A percentile compares a stretch with the other conserved stretches of the same genome.
These are phyloP conservation scores for Callithrix jacchus DNA, from an alignment of 2,113 vertebrate species.

Conservation along the genomic window DNA sequence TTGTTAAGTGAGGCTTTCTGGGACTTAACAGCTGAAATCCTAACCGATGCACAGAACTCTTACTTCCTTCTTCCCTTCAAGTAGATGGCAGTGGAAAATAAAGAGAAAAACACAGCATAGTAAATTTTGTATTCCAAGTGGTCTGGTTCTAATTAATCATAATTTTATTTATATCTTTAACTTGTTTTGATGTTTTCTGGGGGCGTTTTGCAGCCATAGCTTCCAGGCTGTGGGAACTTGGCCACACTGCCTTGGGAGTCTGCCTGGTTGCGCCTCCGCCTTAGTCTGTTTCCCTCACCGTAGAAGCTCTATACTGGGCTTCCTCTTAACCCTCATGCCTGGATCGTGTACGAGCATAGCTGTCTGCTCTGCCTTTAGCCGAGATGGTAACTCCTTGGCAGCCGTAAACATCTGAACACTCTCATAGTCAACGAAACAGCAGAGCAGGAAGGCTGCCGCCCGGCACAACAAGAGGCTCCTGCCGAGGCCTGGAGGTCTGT, in stretches of 20 bases:
- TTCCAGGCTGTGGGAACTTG: too few relatives aligned
- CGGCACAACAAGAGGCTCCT: accelerated
- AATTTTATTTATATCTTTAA: not conserved
- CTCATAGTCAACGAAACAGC: not conserved
- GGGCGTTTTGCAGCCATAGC: accelerated
- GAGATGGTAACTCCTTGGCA: accelerated
- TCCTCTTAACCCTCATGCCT: accelerated
- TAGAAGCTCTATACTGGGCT: accelerated
- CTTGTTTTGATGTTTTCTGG: not conserved
- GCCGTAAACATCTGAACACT: accelerated
- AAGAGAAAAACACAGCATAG: not conserved
- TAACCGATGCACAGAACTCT: not conserved
- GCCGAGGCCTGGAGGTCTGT: accelerated
- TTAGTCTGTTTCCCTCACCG: not conserved
- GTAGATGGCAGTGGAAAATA: not conserved
- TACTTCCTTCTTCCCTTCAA: not conserved
- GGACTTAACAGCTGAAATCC: not conserved
- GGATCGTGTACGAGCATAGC: accelerated
- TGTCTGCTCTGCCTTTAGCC: not conserved
- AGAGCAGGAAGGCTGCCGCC: accelerated
- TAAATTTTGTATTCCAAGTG: not conserved
- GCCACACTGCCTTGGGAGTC: accelerated
- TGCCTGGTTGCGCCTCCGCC: not conserved
- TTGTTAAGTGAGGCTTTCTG: not conserved
- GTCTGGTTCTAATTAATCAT: too few relatives aligned